Percentiles rank a stretch among this genome's conserved stretches.
phyloP scores from a whole-genome alignment of 2,113 vertebrate species.

The Amia ocellicauda region DNA sequence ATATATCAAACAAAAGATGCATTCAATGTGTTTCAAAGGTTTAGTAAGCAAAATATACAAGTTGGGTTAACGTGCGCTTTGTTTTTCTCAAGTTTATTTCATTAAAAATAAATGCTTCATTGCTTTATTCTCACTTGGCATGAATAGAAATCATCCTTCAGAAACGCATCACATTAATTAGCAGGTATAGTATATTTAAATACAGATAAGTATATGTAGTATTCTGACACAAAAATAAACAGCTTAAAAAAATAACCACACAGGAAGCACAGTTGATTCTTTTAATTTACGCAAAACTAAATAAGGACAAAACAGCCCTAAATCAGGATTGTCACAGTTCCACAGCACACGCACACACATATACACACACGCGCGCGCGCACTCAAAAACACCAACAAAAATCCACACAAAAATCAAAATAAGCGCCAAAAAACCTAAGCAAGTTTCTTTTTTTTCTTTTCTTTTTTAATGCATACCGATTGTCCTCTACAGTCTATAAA shows the following conservation, averaged over 20 bases:
- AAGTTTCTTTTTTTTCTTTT: too few species aligned
- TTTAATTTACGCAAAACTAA: constrained; percentile 72
- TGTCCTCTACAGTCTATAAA: constrained; percentile 70
- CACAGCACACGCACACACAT: constrained; percentile 61
- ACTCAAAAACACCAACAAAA: constrained; percentile 55
- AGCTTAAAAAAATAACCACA: constrained; percentile 47
- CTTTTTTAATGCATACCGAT: constrained; percentile 64
- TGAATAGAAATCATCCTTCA: not conserved
- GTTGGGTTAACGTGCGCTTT: not conserved
- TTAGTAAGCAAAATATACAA: too few species aligned
- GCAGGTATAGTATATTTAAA: not conserved
- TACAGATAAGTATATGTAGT: not conserved
- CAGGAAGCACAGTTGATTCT: constrained; percentile 53
- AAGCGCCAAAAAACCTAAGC: constrained; percentile 59
- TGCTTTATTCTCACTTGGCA: not conserved
- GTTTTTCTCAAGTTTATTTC: not conserved
- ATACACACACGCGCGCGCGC: constrained; percentile 49
- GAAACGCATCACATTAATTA: not conserved
- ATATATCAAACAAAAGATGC: too few species aligned
- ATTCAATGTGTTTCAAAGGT: too few species aligned
- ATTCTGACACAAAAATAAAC: not conserved
- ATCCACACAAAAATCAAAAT: constrained; percentile 57
- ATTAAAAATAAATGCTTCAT: not conserved
- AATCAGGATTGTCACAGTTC: constrained; percentile 78
- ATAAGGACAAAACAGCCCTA: constrained; percentile 57